Base-by-base conservation (phyloP, 2,113 vertebrate genomes). In the Ameiurus melas region DNA sequence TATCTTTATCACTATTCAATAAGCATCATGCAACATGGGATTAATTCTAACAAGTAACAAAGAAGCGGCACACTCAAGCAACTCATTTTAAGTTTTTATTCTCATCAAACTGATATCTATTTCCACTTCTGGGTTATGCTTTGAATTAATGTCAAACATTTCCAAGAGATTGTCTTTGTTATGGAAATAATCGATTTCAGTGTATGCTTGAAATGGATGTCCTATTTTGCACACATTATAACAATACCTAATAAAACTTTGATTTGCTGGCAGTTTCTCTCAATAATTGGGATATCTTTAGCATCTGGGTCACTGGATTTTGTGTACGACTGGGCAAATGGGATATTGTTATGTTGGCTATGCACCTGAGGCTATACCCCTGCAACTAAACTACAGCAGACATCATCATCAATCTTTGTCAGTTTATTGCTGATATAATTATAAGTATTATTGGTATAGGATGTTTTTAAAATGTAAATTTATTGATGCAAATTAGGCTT, bases 291-390 rank as follows among this genome's bases (percentile, higher is more conserved):
- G 53, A 51, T 5, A 55, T 47, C 43, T 77, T 77, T 27, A n/a
- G 47, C 47, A 79, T 79, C 47, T 80, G 27, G 51, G 51, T 80
- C 77, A 79, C 47, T 79, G n/a, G 6, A 79, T 30, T 55, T 80
- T 80, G 51, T 80, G 47, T 55, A 55, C 55, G 27, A 3, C 16
- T 55, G 77, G 20, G 12, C 22, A 51, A 77, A 51, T 27, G 22
- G 12, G 73, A 77, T 22, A 27, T 20, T 79, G 47, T 53, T 55
- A 53, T 55, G 14, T 30, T 78, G 22, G 39, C 9, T 47, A 43
- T 77, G 2, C 25, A 53, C 27, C 13, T 53, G 14, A 53, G 25
- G 70, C 30, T 20, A 39, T 71, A 22, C 39, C 22, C 8, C 13
- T 47, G 22, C 39, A 22, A 47, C 22, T 77, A 77, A 53, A 53